Conservation (phyloP, 2,888 invertebrate genomes). For the Neria commutata region DNA sequence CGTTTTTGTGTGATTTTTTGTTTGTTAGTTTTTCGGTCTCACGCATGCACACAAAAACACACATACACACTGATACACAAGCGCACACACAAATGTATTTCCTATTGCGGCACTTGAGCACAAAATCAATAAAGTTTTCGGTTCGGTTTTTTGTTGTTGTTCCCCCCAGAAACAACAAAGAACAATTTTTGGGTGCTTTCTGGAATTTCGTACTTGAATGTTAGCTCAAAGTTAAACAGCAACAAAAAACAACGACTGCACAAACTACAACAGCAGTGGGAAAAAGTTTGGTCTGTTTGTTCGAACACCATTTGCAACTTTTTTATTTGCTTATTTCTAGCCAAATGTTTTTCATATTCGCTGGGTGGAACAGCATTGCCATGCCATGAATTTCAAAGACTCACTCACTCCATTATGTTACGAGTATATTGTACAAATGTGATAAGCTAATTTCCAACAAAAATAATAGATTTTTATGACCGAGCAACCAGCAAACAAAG, state of each 20-base stretch:
- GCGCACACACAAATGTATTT: no score
- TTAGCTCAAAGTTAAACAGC: not conserved
- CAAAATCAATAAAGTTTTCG: constrained; percentile 2
- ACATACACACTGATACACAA: no score
- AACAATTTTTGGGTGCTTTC: not conserved
- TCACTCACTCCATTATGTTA: no score
- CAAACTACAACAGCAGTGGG: not conserved
- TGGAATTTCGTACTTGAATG: not conserved
- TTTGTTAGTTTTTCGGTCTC: not conserved
- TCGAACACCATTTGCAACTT: not conserved
- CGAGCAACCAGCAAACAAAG: no score
- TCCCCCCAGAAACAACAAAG: no score
- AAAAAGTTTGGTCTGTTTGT: not conserved
- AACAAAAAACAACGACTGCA: not conserved
- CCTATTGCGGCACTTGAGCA: not conserved
- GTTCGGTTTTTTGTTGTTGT: not conserved
- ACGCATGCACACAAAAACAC: not conserved
- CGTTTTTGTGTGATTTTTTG: not conserved
- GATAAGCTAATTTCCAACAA: no score
- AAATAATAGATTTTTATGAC: no score
- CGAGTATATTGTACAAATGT: no score
- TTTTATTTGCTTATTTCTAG: not conserved
- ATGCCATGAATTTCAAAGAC: no score
- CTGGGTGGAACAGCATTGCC: no score
- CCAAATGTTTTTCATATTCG: no score